Evolutionary conservation across 1,140 invertebrate genomes (phyloP).

Genomic region (Solen grandis): DNA sequence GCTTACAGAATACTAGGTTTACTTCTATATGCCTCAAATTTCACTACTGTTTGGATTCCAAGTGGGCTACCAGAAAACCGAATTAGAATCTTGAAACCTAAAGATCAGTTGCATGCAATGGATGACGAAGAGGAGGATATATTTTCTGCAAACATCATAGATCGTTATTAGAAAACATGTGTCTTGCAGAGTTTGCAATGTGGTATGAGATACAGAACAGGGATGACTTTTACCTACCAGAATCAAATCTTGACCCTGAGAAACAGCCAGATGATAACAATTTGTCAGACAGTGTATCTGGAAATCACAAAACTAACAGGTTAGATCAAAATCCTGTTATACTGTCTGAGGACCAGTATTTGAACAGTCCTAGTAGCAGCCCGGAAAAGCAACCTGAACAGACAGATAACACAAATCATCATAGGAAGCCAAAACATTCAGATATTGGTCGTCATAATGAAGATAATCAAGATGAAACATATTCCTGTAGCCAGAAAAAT

Average conservation of each 20-base stretch:
- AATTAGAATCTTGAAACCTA: slow-evolving; percentile 44
- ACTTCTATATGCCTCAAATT: slow-evolving; percentile 39
- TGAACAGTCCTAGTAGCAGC: too few relatives aligned
- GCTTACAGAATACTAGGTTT: slow-evolving; percentile 35
- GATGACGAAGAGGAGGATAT: slow-evolving; percentile 56
- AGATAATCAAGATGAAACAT: too few relatives aligned
- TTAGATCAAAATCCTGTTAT: too few relatives aligned
- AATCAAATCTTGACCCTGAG: background rate
- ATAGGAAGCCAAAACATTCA: too few relatives aligned
- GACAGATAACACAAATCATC: too few relatives aligned
- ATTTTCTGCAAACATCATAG: slow-evolving; percentile 34
- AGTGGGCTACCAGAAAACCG: slow-evolving; percentile 49
- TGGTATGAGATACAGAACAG: slow-evolving; percentile 24
- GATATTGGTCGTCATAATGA: too few relatives aligned
- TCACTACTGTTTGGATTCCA: slow-evolving; percentile 37
- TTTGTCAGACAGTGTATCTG: too few relatives aligned
- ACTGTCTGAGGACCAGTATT: too few relatives aligned
- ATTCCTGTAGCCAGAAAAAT: too few relatives aligned
- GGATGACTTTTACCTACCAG: background rate
- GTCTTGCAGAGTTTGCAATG: slow-evolving; percentile 47
- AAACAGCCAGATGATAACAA: too few relatives aligned
- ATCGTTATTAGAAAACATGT: slow-evolving; percentile 45
- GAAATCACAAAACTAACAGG: too few relatives aligned
- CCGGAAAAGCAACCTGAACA: too few relatives aligned
- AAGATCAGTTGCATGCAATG: slow-evolving; percentile 12